Percentiles rank a stretch among this genome's conserved stretches.
These are phyloP conservation scores for Salvelinus namaycush DNA, from an alignment of 2,113 vertebrate species.

Conservation along the genomic window DNA sequence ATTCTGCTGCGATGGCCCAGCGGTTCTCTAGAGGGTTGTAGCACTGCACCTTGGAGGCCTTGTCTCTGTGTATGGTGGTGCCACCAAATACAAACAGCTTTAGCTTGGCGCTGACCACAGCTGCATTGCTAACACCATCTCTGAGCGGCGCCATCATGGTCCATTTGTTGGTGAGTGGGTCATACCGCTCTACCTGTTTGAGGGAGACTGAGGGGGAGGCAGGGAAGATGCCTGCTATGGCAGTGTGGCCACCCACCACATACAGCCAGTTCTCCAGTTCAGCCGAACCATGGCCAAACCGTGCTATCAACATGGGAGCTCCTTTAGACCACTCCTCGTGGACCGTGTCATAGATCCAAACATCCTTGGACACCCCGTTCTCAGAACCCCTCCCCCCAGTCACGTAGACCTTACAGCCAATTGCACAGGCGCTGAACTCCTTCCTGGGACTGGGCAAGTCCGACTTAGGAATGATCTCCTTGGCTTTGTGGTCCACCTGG, in stretches of 20 bases:
- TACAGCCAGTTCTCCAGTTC: conserved; percentile 90
- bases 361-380: conserved; percentile 93
- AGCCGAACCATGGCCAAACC: conserved; percentile 91
- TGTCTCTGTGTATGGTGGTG: conserved; percentile 89
- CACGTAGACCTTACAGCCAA: conserved; percentile 93
- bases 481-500: conserved; percentile 92
- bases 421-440: conserved; percentile 93
- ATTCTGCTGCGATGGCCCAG: conserved; percentile 88
- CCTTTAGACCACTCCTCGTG: conserved; percentile 94
- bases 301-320: conserved; percentile 91
- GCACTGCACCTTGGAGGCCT: conserved; percentile 92
- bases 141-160: conserved; percentile 89
- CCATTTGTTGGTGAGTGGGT: conserved; percentile 89
- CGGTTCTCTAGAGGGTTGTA: conserved; percentile 86
- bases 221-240: conserved; percentile 87
- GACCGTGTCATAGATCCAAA: conserved; percentile 93
- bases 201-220: conserved; percentile 91
- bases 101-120: conserved; percentile 89
- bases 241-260: conserved; percentile 91
- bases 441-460: conserved; percentile 92
- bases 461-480: conserved; percentile 93
- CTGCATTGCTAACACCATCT: conserved; percentile 92
- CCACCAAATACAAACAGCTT: conserved; percentile 94
- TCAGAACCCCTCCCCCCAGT: conserved; percentile 90
- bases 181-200: conserved; percentile 90